Evolutionary conservation across 1,140 invertebrate species (phyloP).

Genomic region (Atopsyche davidsoni): DNA sequence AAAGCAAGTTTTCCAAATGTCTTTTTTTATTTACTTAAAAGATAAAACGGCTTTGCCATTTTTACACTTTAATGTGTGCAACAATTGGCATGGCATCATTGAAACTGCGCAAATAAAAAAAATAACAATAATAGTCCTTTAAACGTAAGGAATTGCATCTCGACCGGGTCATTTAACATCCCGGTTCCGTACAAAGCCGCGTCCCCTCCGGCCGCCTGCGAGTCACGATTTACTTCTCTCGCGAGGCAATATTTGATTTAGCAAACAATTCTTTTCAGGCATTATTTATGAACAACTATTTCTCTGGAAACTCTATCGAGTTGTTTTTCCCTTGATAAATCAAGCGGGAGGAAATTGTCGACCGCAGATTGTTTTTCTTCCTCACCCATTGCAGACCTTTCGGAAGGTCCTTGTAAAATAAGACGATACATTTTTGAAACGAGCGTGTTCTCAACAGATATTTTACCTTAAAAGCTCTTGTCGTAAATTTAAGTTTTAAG

Average conservation of each 20-base stretch:
- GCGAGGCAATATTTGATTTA: slow-evolving; percentile 22
- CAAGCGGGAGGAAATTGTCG: slow-evolving; percentile 12
- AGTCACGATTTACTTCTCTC: slow-evolving; percentile 6
- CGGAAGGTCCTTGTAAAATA: no score
- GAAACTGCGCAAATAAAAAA: no score
- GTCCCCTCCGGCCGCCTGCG: not conserved
- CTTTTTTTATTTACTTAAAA: not conserved
- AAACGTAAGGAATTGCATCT: no score
- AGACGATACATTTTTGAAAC: no score
- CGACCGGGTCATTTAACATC: no score
- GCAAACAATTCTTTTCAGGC: slow-evolving; percentile 22
- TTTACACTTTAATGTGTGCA: no score
- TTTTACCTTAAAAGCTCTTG: no score
- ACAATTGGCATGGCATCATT: no score
- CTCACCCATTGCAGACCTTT: no score
- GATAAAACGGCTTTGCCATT: not conserved
- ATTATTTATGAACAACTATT: slow-evolving; percentile 27
- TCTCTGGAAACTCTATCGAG: slow-evolving; percentile 19
- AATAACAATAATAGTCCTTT: no score
- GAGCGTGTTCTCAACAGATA: no score
- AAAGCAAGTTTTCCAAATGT: not conserved
- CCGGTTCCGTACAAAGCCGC: not conserved
- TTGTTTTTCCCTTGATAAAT: slow-evolving; percentile 24
- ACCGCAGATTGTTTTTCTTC: slow-evolving; percentile 9
- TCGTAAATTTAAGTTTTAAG: no score